Percentiles rank a stretch among this genome's conserved stretches.
Conservation (phyloP, 2,113 vertebrate genomes). For the Numida meleagris region DNA sequence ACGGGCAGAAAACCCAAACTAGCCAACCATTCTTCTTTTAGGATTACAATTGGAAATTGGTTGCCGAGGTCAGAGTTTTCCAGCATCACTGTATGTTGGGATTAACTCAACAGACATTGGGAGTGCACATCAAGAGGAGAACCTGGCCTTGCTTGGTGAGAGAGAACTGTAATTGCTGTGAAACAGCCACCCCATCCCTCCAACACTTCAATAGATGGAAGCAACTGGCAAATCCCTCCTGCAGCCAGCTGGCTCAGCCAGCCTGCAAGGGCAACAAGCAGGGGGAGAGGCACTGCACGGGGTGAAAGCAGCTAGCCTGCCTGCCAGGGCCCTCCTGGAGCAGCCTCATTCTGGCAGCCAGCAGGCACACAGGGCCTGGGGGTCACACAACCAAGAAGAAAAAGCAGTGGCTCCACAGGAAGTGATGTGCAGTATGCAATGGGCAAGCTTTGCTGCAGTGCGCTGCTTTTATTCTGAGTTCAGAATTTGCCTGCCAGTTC, state of each 20-base stretch:
- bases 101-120: not conserved
- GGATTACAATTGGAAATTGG: slow-evolving; percentile 49
- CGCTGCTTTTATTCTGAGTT: not conserved
- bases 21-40: slow-evolving; percentile 67
- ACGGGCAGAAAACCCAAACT: slow-evolving; percentile 57
- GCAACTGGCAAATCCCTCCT: not conserved
- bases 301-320: not conserved
- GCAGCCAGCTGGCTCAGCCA: not conserved
- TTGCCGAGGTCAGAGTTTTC: slow-evolving; percentile 54
- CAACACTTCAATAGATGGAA: not conserved
- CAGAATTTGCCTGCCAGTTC: not conserved
- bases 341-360: not conserved
- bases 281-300: not conserved
- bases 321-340: not conserved
- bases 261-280: accelerated
- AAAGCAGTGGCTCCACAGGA: not conserved
- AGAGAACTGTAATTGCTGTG: not conserved
- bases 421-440: not conserved
- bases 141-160: not conserved
- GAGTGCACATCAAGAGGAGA: not conserved
- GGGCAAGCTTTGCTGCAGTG: not conserved
- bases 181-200: not conserved
- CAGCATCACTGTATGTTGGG: not conserved
- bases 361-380: not conserved
- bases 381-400: not conserved